These are phyloP conservation scores for Prosapia bicincta DNA, from an alignment of 2,888 invertebrate species.

Conservation along the genomic window DNA sequence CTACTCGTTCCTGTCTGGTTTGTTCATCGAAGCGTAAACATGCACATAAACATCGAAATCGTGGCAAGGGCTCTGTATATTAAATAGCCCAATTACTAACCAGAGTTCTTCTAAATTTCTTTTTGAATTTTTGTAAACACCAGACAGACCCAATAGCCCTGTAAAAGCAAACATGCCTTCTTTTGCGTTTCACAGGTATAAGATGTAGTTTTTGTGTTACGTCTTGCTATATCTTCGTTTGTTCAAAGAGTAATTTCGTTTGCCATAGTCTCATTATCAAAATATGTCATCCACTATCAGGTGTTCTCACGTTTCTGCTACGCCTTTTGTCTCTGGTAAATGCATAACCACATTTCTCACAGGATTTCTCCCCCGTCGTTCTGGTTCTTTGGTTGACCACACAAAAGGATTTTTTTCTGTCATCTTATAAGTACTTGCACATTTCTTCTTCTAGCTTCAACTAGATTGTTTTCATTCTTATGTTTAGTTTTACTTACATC, in stretches of 20 bases:
- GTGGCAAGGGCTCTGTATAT: conserved; percentile 12
- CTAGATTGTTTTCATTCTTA: not conserved
- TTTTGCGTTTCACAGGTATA: no score
- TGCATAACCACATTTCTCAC: conserved; percentile 1
- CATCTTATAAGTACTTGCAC: not conserved
- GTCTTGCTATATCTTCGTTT: not conserved
- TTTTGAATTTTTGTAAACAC: no score
- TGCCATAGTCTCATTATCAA: not conserved
- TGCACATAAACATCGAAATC: conserved; percentile 22
- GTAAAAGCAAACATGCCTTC: no score
- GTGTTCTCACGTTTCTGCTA: not conserved
- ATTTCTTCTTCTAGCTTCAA: not conserved
- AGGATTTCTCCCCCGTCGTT: not conserved
- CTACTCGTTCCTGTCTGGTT: conserved; percentile 8
- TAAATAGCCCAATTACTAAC: not conserved
- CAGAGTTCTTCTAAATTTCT: no score
- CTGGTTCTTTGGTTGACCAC: not conserved
- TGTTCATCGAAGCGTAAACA: conserved; percentile 21
- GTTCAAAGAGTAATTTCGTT: not conserved
- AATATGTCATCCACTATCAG: not conserved
- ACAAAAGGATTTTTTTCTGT: conserved; percentile 3
- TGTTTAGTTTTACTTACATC: not conserved
- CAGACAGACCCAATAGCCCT: no score
- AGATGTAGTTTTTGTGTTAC: no score
- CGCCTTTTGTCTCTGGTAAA: not conserved